A percentile compares a stretch with the other conserved stretches of the same genome.
Conservation (phyloP, 2,888 invertebrate species). For the Mesorhabditis sp. region DNA sequence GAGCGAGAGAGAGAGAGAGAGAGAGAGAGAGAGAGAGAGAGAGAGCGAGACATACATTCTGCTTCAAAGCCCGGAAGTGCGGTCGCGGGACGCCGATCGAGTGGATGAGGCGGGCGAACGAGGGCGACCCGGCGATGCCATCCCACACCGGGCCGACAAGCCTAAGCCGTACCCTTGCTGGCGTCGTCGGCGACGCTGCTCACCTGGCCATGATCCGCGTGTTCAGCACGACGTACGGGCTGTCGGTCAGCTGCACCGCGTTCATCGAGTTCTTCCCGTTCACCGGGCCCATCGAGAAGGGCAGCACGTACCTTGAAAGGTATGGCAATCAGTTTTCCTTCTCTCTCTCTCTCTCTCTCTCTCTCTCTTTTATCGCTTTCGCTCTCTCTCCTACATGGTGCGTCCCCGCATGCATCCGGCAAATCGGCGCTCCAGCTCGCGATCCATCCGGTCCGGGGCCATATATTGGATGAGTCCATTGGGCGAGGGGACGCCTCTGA, state of each 20-base stretch:
- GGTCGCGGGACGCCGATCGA: conserved; percentile 79
- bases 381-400: conserved; percentile 74
- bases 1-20: conserved; percentile 53
- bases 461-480: conserved; percentile 86
- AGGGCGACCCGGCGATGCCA: conserved; percentile 59
- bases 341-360: no score
- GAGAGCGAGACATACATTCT: conserved; percentile 74
- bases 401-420: conserved; percentile 69
- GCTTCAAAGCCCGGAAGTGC: conserved; percentile 53
- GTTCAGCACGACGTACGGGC: conserved; percentile 91
- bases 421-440: conserved; percentile 76
- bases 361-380: no score
- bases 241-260: conserved; percentile 88
- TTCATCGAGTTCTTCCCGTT: conserved; percentile 88
- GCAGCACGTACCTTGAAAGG: conserved; percentile 78
- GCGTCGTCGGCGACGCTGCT: no score
- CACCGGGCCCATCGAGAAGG: conserved; percentile 95
- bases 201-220: conserved; percentile 89
- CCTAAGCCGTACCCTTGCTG: conserved; percentile 16
- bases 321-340: neutral
- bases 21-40: conserved; percentile 72
- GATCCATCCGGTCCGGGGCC: conserved; percentile 75
- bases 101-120: conserved; percentile 84
- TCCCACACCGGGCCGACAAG: conserved; percentile 69
- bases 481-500: neutral